These are phyloP conservation scores for Villa cingulata DNA, from an alignment of 2,888 invertebrate genomes.

Conservation along the genomic window DNA sequence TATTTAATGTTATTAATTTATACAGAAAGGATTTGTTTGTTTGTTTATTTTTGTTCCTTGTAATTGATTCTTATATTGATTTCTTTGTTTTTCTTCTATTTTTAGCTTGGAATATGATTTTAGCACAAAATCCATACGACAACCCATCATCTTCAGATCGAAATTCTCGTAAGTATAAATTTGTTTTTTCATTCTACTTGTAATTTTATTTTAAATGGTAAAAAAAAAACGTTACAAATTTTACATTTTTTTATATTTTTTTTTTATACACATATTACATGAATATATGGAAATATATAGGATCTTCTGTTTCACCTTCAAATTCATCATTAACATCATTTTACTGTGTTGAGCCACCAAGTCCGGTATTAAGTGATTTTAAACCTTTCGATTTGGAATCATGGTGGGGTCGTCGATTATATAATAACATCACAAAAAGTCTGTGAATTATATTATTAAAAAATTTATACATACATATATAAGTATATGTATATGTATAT, in stretches of 20 bases:
- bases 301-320: not conserved
- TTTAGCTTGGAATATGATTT: conserved; percentile 34
- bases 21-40: too few relatives aligned
- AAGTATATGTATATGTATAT: too few relatives aligned
- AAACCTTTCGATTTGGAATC: conserved; percentile 82
- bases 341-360: conserved; percentile 64
- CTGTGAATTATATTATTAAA: too few relatives aligned
- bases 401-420: conserved; percentile 79
- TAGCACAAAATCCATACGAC: conserved; percentile 34
- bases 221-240: too few relatives aligned
- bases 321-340: conserved; percentile 35
- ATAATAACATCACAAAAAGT: conserved; percentile 74
- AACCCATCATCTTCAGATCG: conserved; percentile 10
- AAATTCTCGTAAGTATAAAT: conserved; percentile 7
- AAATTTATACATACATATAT: too few relatives aligned
- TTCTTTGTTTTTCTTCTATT: not conserved
- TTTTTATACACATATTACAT: too few relatives aligned
- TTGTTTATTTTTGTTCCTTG: too few relatives aligned
- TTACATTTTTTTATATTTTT: too few relatives aligned
- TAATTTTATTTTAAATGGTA: too few relatives aligned
- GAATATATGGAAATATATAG: not conserved
- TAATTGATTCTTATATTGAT: too few relatives aligned
- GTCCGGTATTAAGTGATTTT: conserved; percentile 59
- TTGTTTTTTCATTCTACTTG: not conserved
- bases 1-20: too few relatives aligned